Evolutionary conservation across 2,113 vertebrate species (phyloP).

Genomic region (Sitta europaea): DNA sequence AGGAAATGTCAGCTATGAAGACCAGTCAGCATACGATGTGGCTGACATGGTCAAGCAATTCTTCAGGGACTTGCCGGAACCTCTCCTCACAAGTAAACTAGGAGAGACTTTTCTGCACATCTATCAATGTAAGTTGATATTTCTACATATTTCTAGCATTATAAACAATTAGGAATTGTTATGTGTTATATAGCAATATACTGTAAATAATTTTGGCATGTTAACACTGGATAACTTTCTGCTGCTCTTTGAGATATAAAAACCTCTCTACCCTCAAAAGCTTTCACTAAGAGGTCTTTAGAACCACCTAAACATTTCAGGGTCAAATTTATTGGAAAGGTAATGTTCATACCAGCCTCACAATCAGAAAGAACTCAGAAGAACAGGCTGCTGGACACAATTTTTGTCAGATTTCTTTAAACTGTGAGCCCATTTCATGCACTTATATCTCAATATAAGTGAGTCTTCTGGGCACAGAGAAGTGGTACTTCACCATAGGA

Average conservation of each 20-base stretch:
- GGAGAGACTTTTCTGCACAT: conserved; percentile 97
- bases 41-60: conserved; percentile 99
- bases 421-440: neutral
- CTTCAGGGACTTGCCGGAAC: conserved; percentile 94
- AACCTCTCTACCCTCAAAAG: neutral
- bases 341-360: neutral
- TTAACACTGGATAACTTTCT: neutral
- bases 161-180: neutral
- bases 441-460: neutral
- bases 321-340: neutral
- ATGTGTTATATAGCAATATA: neutral
- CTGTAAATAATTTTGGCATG: neutral
- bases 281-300: neutral
- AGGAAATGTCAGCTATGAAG: conserved; percentile 90
- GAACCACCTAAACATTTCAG: neutral
- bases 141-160: neutral
- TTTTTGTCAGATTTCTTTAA: neutral
- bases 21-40: conserved; percentile 95
- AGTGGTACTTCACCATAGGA: neutral
- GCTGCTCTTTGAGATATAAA: neutral
- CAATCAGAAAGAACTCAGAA: neutral
- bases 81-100: conserved; percentile 93
- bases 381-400: neutral
- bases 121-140: conserved; percentile 87
- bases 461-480: neutral